These are phyloP conservation scores for Plebejus argus DNA, from an alignment of 2,888 invertebrate species.

Conservation along the genomic window DNA sequence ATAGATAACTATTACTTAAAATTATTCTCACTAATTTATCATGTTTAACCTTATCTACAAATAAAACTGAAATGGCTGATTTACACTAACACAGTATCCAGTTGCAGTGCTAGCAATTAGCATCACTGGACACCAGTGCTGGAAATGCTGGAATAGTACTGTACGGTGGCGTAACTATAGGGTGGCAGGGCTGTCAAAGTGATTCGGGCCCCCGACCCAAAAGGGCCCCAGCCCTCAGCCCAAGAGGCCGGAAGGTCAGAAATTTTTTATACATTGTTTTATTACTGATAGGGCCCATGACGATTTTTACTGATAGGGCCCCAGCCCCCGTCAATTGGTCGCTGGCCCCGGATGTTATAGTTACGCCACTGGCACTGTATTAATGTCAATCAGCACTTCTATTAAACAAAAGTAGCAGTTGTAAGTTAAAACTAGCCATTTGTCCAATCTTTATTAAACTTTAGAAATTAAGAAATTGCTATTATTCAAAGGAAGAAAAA, in stretches of 20 bases:
- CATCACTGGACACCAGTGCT: neutral
- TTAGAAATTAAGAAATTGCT: neutral
- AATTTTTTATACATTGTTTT: too few species aligned
- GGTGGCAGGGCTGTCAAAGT: too few species aligned
- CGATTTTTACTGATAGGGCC: too few species aligned
- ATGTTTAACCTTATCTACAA: slow-evolving; percentile 34
- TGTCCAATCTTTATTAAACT: neutral
- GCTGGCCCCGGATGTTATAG: too few species aligned
- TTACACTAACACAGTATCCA: neutral
- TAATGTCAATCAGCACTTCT: neutral
- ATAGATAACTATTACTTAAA: slow-evolving; percentile 39
- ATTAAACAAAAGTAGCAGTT: neutral
- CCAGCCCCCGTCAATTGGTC: too few species aligned
- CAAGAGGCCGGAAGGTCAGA: too few species aligned
- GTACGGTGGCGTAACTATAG: too few species aligned
- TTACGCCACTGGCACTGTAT: neutral
- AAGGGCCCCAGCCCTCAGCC: too few species aligned
- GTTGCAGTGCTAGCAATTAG: too few species aligned
- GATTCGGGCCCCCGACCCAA: too few species aligned
- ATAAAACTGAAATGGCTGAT: too few species aligned
- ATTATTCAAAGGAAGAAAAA: neutral
- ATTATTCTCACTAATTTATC: slow-evolving; percentile 45
- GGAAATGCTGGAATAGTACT: neutral
- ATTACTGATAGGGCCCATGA: too few species aligned
- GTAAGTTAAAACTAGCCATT: neutral